Evolutionary conservation across 2,113 vertebrate species (phyloP).

Genomic region (Nycticorax nycticorax): DNA sequence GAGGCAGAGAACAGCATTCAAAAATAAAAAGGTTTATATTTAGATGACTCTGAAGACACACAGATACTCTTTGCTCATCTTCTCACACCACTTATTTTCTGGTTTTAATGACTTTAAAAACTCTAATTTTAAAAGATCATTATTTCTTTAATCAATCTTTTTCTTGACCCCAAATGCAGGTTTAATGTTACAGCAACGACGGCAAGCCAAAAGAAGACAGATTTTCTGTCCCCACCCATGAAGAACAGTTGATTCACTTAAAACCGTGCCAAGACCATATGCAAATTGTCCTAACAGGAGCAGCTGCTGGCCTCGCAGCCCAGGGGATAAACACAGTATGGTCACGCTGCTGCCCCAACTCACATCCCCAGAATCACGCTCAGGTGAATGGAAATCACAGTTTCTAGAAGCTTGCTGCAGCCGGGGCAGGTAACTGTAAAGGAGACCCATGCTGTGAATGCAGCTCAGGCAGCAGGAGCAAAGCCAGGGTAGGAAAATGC

Average conservation of each 20-base stretch:
- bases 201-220: not conserved
- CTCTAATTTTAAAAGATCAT: not conserved
- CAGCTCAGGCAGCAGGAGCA: not conserved
- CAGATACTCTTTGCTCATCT: not conserved
- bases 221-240: conserved; percentile 51
- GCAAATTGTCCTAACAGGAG: conserved; percentile 4
- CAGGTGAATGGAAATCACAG: not conserved
- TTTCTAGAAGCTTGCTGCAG: not conserved
- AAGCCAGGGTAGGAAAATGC: not conserved
- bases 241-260: conserved; percentile 16
- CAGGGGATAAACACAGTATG: conserved; percentile 25
- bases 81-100: not conserved
- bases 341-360: not conserved
- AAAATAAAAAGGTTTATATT: not conserved
- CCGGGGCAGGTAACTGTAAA: not conserved
- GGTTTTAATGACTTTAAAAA: not conserved
- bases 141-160: not conserved
- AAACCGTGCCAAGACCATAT: conserved; percentile 3
- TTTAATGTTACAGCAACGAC: not conserved
- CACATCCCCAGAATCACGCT: not conserved
- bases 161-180: not conserved
- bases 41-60: not conserved
- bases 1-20: not conserved
- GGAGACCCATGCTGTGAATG: not conserved
- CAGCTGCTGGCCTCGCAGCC: conserved; percentile 49